Percentiles rank a stretch among this genome's conserved stretches.
phyloP scores from a whole-genome alignment of 2,888 invertebrate genomes.

The Heliconius charithonia region DNA sequence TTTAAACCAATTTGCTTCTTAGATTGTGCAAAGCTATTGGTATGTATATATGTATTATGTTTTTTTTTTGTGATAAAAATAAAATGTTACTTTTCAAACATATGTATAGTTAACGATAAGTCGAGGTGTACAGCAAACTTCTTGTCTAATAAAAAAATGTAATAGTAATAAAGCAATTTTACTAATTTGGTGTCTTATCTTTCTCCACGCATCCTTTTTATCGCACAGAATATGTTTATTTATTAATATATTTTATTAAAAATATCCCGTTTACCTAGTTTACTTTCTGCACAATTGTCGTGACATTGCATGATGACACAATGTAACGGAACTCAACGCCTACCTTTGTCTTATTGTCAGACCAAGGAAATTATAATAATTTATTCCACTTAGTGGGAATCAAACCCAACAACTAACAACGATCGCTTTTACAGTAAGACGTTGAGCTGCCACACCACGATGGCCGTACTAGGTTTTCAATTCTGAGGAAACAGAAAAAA shows the following conservation, averaged over 20 bases:
- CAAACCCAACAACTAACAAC: background rate
- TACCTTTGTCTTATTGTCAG: background rate
- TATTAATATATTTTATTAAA: too few species aligned
- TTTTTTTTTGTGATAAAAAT: constrained; percentile 46
- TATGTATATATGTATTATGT: constrained; percentile 28
- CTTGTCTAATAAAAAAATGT: constrained; percentile 54
- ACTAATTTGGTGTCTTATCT: constrained; percentile 9
- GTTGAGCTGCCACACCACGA: background rate
- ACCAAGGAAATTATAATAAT: background rate
- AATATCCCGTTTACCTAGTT: background rate
- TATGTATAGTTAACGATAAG: constrained; percentile 49
- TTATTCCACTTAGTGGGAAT: background rate
- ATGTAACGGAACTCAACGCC: background rate
- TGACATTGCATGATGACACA: background rate
- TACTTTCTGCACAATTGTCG: background rate
- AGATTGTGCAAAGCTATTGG: constrained; percentile 21
- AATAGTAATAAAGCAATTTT: constrained; percentile 47
- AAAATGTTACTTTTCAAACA: constrained; percentile 48
- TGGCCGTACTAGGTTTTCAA: too few species aligned
- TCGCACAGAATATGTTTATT: background rate
- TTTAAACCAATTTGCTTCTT: constrained; percentile 4
- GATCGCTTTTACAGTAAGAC: background rate
- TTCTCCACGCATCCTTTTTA: background rate
- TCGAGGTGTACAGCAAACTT: constrained; percentile 55
- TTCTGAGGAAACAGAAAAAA: constrained; percentile 12